phyloP scores from a whole-genome alignment of 2,113 vertebrate genomes.

The Cololabis saira region DNA sequence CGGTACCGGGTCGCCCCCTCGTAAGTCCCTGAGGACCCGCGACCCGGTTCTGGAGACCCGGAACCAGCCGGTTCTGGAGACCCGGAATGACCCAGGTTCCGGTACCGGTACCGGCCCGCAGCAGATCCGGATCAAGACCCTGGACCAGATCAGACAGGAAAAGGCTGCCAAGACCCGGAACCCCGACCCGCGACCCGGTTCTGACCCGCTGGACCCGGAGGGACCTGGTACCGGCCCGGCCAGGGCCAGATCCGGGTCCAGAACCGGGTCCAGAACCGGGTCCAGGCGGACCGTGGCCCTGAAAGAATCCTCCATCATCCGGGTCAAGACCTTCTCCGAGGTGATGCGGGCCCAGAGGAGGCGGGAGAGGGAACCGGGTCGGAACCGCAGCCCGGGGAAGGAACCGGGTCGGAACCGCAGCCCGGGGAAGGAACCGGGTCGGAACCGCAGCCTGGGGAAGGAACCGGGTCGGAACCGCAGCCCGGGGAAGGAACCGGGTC shows the following conservation, averaged over 20 bases:
- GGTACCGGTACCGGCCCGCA: slow-evolving; percentile 52
- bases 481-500: slow-evolving; percentile 63
- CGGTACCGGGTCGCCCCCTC: slow-evolving; percentile 65
- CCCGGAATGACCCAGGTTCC: too few species aligned
- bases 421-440: slow-evolving; percentile 58
- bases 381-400: slow-evolving; percentile 32
- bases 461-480: too few species aligned
- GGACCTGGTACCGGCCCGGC: slow-evolving; percentile 35
- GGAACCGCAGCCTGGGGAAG: slow-evolving; percentile 32
- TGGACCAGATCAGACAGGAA: slow-evolving; percentile 92
- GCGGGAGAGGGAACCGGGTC: slow-evolving; percentile 70
- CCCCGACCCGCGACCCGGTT: too few species aligned
- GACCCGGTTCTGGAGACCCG: background rate
- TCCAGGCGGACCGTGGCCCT: slow-evolving; percentile 22
- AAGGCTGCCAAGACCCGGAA: slow-evolving; percentile 81
- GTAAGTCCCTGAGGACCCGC: slow-evolving; percentile 52
- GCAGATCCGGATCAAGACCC: slow-evolving; percentile 90
- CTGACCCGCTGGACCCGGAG: too few species aligned
- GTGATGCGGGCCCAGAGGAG: slow-evolving; percentile 84
- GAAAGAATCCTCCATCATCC: slow-evolving; percentile 42
- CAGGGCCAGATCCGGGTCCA: slow-evolving; percentile 50
- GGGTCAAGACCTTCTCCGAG: slow-evolving; percentile 83
- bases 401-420: too few species aligned
- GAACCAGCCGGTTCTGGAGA: slow-evolving; percentile 34
- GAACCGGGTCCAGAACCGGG: slow-evolving; percentile 55